Base-by-base conservation (phyloP, 2,888 invertebrate genomes). In the Hemithea aestivaria region DNA sequence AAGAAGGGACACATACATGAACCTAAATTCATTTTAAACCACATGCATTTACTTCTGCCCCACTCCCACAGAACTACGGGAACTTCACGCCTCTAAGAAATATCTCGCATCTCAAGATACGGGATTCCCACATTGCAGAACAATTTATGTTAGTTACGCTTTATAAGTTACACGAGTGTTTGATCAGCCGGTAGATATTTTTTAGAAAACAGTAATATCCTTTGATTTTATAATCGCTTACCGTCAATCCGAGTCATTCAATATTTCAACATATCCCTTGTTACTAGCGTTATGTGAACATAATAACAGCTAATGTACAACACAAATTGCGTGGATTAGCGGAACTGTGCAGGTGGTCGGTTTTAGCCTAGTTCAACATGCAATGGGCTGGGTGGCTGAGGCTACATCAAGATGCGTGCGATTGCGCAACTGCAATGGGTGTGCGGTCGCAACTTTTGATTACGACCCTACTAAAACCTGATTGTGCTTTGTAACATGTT, bases 381-480 rank as follows among this genome's bases (percentile, higher is more conserved):
- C 52, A 50, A 48, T 46, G 45, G 36, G 47, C 39, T 43, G 44
- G 34, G 40, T 41, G 41, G 35, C 44, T 36, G 48, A 44, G 55
- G 55, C 58, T 58, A 57, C 51, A 45, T 37, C 49, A 44, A 56
- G 56, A 59, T 58, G 58, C 51, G 54, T 48, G 44, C 22, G 53
- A 58, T 63, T 60, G 56, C 55, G 52, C 55, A 63, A 62, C 28
- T 30, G 20, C 24, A 28, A 35, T 33, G 20, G 30, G 42, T 35
- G 28, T 34, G 44, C 35, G 35, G 26, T 42, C 29, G 11, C 22
- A 25, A 28, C 23, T 40, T 34, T 31, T 27, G 35, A 45, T 51
- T 44, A 39, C 41, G 23, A 45, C 47, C 37, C 31, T 29, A 45
- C 23, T 32, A 35, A 35, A 37, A 30, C 30, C 16, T 16, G 16